Percentiles rank a stretch among this genome's conserved stretches.
Evolutionary conservation across 1,140 invertebrate species (phyloP).

Genomic region (Nebria ingens): DNA sequence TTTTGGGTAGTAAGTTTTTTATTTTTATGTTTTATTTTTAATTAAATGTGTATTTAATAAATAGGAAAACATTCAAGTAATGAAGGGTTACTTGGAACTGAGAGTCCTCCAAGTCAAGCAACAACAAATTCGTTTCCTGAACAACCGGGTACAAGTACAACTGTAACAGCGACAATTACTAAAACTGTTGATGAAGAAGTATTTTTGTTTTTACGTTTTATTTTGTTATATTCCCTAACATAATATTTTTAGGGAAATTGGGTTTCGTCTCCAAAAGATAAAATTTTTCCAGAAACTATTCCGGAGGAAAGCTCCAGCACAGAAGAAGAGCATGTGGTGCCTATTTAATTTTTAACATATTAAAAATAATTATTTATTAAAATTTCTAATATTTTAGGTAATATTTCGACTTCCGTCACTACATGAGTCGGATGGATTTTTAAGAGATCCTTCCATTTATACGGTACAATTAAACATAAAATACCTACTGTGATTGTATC

Average conservation of each 20-base stretch:
- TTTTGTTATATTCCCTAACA: conserved; percentile 8
- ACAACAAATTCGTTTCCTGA: conserved; percentile 32
- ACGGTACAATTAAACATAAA: conserved; percentile 38
- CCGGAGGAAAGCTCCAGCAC: conserved; percentile 85
- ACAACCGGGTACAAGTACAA: conserved; percentile 22
- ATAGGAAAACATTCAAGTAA: conserved; percentile 46
- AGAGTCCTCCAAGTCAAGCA: conserved; percentile 53
- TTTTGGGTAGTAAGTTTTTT: conserved; percentile 56
- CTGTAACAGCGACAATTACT: conserved; percentile 28
- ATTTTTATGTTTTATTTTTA: too few relatives aligned
- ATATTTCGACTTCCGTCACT: conserved; percentile 66
- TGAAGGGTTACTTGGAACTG: conserved; percentile 36
- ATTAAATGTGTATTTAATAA: conserved; percentile 17
- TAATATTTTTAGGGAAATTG: conserved; percentile 43
- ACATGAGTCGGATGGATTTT: conserved; percentile 49
- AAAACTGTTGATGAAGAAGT: conserved; percentile 46
- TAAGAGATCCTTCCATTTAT: conserved; percentile 50
- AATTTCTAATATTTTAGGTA: conserved; percentile 28
- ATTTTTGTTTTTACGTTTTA: conserved; percentile 11
- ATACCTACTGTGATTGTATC: neutral
- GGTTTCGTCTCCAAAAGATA: conserved; percentile 76
- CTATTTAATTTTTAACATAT: conserved; percentile 29
- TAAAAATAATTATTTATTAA: conserved; percentile 10
- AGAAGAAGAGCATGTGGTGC: conserved; percentile 79
- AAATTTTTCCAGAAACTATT: conserved; percentile 80